Evolutionary conservation across 2,888 invertebrate species (phyloP).

Genomic region (Diarsia brunnea): DNA sequence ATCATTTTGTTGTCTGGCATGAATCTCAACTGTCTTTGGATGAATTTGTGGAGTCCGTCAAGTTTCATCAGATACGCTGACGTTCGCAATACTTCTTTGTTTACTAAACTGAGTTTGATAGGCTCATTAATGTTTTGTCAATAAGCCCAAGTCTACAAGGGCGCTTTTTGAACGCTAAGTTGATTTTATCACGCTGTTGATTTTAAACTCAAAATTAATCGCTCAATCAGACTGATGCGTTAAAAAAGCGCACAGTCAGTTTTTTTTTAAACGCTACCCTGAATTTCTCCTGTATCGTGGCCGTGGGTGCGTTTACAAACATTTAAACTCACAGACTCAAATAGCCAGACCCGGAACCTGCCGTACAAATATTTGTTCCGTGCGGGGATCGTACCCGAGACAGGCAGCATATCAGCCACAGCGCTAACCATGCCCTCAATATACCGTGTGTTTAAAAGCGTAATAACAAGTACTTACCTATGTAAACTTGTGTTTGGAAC

Average conservation of each 20-base stretch:
- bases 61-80: conserved; percentile 78
- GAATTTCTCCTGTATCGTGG: background rate
- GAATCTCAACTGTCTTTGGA: conserved; percentile 68
- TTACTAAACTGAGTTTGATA: conserved; percentile 77
- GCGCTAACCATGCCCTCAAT: too few relatives aligned
- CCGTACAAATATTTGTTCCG: too few relatives aligned
- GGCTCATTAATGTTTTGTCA: conserved; percentile 49
- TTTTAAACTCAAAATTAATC: background rate
- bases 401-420: too few relatives aligned
- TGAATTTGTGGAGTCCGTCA: conserved; percentile 77
- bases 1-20: conserved; percentile 80
- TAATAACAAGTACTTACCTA: too few relatives aligned
- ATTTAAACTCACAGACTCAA: background rate
- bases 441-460: too few relatives aligned
- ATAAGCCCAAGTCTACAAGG: background rate
- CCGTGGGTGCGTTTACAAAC: too few relatives aligned
- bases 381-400: too few relatives aligned
- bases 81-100: conserved; percentile 74
- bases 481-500: too few relatives aligned
- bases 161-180: background rate
- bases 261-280: background rate
- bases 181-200: background rate
- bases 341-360: background rate
- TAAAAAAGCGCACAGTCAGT: too few relatives aligned
- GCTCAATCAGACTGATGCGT: background rate